Base-by-base conservation (phyloP, 2,113 vertebrate genomes). In the Chionodraco myersi region DNA sequence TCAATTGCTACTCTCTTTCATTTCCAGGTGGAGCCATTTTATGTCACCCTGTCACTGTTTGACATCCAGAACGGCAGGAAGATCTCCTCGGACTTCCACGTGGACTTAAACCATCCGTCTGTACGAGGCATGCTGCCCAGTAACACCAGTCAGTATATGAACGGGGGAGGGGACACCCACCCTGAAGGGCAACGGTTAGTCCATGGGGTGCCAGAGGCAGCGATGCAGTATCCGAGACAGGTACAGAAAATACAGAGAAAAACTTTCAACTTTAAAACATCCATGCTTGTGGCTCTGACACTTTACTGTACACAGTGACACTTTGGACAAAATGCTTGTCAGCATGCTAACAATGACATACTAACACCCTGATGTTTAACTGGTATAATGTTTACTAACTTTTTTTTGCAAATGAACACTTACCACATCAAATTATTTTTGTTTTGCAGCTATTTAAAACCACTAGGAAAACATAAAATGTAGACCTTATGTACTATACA, bases 81-180 rank as follows among this genome's bases (percentile, higher is more conserved):
- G 94, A 98, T 99, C 92, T 98, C 98, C 3, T 96, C 98, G 1
- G 98, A 99, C 91, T 99, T 99, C 93, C 97, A 98, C 0, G 96
- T 99, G 65, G 98, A 99, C 88, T 92, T 99, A 77, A 99, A 99
- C 85, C 97, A 99, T 0, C 77, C 93, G 14, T 97, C 97, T 1
- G 97, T 99, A 54, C 94, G 97, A 73, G 96, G 95, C 56, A 96
- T 99, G 97, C 72, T 99, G 75, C 68, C 93, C 59, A 89, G 8
- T 68, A 61, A 85, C 3, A 89, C 92, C 64, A 91, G 93, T 0
- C 94, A 94, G 48, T 92, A 96, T 86, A 90, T 96, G 86, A 98
- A 97, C 16, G 96, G 96, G 7, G 95, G 94, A 11, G 90, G 93
- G 10, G 97, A 97, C 2, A 10, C 58, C 26, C 72, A 87, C 47